Evolutionary conservation across 2,888 invertebrate genomes (phyloP).

Genomic region (Apamea sordens): DNA sequence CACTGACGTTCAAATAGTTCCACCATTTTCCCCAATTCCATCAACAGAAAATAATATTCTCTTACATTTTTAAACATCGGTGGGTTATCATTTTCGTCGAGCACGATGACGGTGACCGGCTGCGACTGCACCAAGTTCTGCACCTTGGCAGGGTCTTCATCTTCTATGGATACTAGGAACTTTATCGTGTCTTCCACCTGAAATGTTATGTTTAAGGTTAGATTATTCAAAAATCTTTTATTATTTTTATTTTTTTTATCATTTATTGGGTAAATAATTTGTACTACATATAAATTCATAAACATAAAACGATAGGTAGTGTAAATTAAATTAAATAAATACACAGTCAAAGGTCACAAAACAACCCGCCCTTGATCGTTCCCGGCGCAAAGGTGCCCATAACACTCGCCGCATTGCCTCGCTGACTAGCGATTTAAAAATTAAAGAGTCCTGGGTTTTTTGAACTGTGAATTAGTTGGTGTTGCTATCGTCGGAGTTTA

Average conservation of each 20-base stretch:
- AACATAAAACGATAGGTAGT: too few species aligned
- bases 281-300: too few species aligned
- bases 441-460: too few species aligned
- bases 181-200: slow-evolving; percentile 94
- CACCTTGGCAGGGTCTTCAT: slow-evolving; percentile 91
- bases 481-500: neutral
- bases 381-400: too few species aligned
- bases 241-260: too few species aligned
- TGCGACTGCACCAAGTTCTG: slow-evolving; percentile 93
- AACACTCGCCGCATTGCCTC: too few species aligned
- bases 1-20: neutral
- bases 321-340: too few species aligned
- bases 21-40: too few species aligned
- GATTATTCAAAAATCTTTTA: neutral
- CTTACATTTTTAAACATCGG: slow-evolving; percentile 94
- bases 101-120: slow-evolving; percentile 95
- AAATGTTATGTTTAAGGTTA: slow-evolving; percentile 68
- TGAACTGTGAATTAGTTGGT: neutral
- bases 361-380: too few species aligned
- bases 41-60: neutral
- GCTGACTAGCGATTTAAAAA: too few species aligned
- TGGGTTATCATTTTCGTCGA: slow-evolving; percentile 97
- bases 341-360: too few species aligned
- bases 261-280: too few species aligned
- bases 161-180: slow-evolving; percentile 95